Percentiles rank a stretch among this genome's conserved stretches.
Evolutionary conservation across 2,113 vertebrate species (phyloP).

Genomic region (Oncorhynchus nerka): DNA sequence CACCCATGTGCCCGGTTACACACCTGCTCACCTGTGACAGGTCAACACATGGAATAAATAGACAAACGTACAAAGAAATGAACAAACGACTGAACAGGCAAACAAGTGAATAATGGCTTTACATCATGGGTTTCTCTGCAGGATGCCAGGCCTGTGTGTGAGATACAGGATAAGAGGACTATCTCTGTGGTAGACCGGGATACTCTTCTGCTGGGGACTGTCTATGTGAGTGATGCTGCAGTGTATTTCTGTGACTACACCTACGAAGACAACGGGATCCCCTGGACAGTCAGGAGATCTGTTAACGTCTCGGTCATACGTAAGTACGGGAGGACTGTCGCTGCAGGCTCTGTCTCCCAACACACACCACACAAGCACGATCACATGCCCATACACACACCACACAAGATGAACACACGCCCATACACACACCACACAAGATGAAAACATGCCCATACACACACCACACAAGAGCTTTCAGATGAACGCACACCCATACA

Average conservation of each 20-base stretch:
- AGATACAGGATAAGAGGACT: background rate
- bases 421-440: background rate
- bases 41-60: too few species aligned
- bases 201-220: slow-evolving; percentile 51
- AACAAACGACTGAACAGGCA: too few species aligned
- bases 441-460: background rate
- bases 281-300: slow-evolving; percentile 76
- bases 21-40: too few species aligned
- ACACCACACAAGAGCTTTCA: too few species aligned
- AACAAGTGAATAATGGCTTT: too few species aligned
- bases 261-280: slow-evolving; percentile 40
- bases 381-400: background rate
- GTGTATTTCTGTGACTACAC: slow-evolving; percentile 78
- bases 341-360: background rate
- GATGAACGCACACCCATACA: background rate
- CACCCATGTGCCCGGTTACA: too few species aligned
- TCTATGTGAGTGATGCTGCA: slow-evolving; percentile 58
- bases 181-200: background rate
- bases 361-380: too few species aligned
- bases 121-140: slow-evolving; percentile 21
- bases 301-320: slow-evolving; percentile 53
- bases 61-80: too few species aligned
- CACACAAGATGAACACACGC: background rate
- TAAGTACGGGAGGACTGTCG: slow-evolving; percentile 36
- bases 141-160: slow-evolving; percentile 2